Conservation (phyloP, 2,888 invertebrate genomes). For the Drosophila anceps region DNA sequence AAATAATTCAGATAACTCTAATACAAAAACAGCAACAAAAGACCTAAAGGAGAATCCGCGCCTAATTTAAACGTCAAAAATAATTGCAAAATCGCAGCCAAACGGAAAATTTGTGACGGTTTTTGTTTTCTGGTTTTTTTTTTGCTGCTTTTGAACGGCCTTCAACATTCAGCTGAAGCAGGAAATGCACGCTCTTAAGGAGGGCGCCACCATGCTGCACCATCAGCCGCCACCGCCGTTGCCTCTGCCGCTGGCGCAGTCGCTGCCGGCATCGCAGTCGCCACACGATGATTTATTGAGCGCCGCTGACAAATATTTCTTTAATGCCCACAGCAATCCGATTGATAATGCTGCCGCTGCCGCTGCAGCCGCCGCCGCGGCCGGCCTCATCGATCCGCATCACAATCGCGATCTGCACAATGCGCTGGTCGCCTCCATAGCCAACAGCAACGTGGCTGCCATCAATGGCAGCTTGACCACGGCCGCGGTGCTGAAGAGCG, state of each 20-base stretch:
- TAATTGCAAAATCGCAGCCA: background rate
- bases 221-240: conserved; percentile 63
- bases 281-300: conserved; percentile 63
- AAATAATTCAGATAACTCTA: background rate
- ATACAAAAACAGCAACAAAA: background rate
- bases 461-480: conserved; percentile 84
- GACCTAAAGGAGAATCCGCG: background rate
- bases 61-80: background rate
- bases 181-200: conserved; percentile 80
- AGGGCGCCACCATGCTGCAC: conserved; percentile 82
- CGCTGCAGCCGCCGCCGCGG: conserved; percentile 83
- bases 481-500: conserved; percentile 82
- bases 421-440: conserved; percentile 86
- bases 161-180: conserved; percentile 77
- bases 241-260: conserved; percentile 36
- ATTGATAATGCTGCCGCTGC: conserved; percentile 85
- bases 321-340: conserved; percentile 86
- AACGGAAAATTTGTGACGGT: background rate
- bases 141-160: conserved; percentile 24
- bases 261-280: conserved; percentile 33
- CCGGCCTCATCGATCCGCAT: conserved; percentile 84
- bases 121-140: background rate
- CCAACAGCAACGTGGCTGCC: conserved; percentile 85
- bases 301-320: conserved; percentile 71
- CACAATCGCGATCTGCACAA: conserved; percentile 85